Evolutionary conservation across 2,113 vertebrate species (phyloP), one percentile per base, ranked within the genome.

Genomic region (Tyto alba): DNA sequence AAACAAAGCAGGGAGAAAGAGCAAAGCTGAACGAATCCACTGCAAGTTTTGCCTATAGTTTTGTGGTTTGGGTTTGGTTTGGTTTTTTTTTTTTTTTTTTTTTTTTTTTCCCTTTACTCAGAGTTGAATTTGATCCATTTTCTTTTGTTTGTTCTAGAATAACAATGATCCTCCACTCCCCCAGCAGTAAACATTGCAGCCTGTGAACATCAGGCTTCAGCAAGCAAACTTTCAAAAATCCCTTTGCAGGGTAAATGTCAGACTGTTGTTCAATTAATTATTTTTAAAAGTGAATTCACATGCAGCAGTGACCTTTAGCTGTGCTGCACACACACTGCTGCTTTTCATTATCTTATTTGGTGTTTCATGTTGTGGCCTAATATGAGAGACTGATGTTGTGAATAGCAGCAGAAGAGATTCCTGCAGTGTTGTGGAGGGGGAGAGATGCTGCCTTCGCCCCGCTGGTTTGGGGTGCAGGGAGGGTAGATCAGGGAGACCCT

Each of bases 211-310:
- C 90, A 92, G 88, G 85, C 83, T 93, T 93, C 94, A 73, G 90
- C 95, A 92, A 96, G 96, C 86, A 97, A 95, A 92, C 89, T 76
- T 66, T 89, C 86, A 90, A 88, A 95, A 87, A 92, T 82, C 89
- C 56, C 73, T 93, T 91, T 85, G 29, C 94, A 95, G 96, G 94
- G 88, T 96, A 96, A 97, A 96, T 97, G 96, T 97, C 96, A 97
- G 84, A 17, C 86, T 79, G 89, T 85, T 94, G 80, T 91, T 96
- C 94, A 94, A 96, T 92, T 95, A 95, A 96, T 96, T 96, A 76
- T 94, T 97, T 96, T 95, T 62, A 69, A 92, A 93, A 96, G 73
- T 47, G 69, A 92, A 93, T 97, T 96, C 90, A 41, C 89, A 95
- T 57, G 86, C 90, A 90, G 93, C 36, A 5, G 80, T 96, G 95